phyloP scores from a whole-genome alignment of 2,113 vertebrate genomes.

The Clarias batrachus region DNA sequence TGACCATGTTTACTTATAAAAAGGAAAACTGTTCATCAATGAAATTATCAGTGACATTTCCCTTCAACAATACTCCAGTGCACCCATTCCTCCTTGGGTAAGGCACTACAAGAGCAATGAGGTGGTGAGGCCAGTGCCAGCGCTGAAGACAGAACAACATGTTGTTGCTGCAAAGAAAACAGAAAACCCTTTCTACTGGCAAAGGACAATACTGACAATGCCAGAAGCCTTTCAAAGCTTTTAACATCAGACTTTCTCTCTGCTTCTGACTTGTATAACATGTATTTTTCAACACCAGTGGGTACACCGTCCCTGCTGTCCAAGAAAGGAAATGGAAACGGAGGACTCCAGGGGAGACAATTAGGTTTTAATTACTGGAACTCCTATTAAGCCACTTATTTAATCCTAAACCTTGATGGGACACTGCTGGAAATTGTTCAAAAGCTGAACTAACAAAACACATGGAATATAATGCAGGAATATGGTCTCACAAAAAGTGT shows the following conservation, averaged over 20 bases:
- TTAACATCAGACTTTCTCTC: constrained; percentile 54
- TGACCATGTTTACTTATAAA: neutral
- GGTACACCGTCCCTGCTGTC: neutral
- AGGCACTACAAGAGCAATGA: constrained; percentile 27
- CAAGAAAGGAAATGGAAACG: constrained; percentile 5
- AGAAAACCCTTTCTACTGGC: constrained; percentile 71
- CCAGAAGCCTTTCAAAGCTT: constrained; percentile 71
- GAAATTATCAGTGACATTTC: neutral
- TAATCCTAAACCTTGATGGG: neutral
- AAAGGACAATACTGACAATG: constrained; percentile 75
- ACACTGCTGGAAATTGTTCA: neutral
- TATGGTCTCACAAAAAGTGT: neutral
- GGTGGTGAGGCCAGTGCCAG: constrained; percentile 15
- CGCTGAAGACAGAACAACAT: constrained; percentile 33
- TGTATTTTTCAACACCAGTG: constrained; percentile 23
- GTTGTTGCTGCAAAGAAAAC: constrained; percentile 59
- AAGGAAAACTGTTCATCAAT: neutral
- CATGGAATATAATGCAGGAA: neutral
- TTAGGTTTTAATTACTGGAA: constrained; percentile 21
- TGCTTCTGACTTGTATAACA: constrained; percentile 53
- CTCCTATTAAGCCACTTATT: neutral
- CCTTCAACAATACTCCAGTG: constrained; percentile 10
- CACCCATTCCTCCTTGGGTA: constrained; percentile 7
- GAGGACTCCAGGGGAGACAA: neutral
- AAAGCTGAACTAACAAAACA: neutral